phyloP scores from a whole-genome alignment of 1,140 invertebrate genomes.

The Formica selysi region DNA sequence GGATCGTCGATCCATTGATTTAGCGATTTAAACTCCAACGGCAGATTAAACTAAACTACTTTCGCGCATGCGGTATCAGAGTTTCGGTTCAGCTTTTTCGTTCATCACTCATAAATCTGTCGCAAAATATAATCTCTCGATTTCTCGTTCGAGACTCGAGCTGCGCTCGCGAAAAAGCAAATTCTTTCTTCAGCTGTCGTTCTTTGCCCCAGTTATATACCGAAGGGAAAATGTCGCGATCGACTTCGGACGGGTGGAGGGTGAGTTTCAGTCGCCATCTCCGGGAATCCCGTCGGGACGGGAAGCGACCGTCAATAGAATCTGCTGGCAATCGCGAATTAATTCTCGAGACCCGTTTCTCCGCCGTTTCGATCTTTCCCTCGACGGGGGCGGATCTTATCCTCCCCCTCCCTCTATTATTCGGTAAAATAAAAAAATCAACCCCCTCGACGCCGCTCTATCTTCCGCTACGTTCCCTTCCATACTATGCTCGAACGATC shows the following conservation, averaged over 20 bases:
- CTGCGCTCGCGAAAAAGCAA: not conserved
- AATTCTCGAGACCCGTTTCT: constrained; percentile 28
- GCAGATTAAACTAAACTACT: constrained; percentile 3
- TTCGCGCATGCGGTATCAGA: not conserved
- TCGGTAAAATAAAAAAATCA: constrained; percentile 45
- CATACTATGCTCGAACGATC: constrained; percentile 16
- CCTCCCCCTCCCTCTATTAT: not conserved
- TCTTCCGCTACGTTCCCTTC: not conserved
- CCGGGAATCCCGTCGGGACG: not conserved
- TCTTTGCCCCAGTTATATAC: constrained; percentile 32
- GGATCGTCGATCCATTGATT: not conserved
- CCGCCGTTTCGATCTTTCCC: not conserved
- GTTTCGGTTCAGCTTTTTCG: not conserved
- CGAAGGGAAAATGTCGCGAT: constrained; percentile 23
- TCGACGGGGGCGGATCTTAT: not conserved
- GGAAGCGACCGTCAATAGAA: constrained; percentile 41
- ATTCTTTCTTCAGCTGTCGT: not conserved
- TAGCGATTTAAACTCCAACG: not conserved
- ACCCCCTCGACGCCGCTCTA: constrained; percentile 13
- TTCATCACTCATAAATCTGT: constrained; percentile 11
- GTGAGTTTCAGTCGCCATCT: not conserved
- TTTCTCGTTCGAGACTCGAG: not conserved
- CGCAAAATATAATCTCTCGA: constrained; percentile 8
- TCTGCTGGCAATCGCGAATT: constrained; percentile 51
- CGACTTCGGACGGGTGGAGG: not conserved